These are phyloP conservation scores for Parambassis ranga DNA, from an alignment of 2,797 vertebrate genomes.

Conservation along the genomic window DNA sequence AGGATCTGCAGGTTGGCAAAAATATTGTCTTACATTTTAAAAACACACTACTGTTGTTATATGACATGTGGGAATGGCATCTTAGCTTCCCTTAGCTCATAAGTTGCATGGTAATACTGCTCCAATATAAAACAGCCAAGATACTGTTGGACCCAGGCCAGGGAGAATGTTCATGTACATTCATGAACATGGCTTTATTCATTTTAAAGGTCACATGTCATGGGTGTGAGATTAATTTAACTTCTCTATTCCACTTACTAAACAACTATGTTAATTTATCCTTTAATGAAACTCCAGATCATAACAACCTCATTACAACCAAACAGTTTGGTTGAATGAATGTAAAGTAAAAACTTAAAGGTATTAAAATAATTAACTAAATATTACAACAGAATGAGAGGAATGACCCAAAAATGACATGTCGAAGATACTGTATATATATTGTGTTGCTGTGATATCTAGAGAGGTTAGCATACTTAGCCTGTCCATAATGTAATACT, in stretches of 20 bases:
- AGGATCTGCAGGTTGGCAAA: not conserved
- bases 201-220: conserved; percentile 36
- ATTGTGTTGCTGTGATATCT: no score
- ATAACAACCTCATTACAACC: not conserved
- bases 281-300: not conserved
- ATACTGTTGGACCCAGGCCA: conserved; percentile 10
- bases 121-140: not conserved
- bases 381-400: no score
- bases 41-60: not conserved
- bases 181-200: conserved; percentile 2
- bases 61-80: not conserved
- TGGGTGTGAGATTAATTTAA: conserved; percentile 6
- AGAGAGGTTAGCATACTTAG: no score
- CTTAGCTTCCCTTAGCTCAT: conserved; percentile 11
- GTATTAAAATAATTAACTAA: no score
- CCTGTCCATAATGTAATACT: no score
- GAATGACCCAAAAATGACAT: no score
- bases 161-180: conserved; percentile 2
- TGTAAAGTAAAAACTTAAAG: no score
- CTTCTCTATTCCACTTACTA: not conserved
- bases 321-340: no score
- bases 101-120: not conserved
- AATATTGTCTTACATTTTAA: no score
- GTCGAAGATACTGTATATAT: no score
- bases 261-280: not conserved